A percentile compares a stretch with the other conserved stretches of the same genome.
These are phyloP conservation scores for Ophion costatus DNA, from an alignment of 2,888 invertebrate species.

Conservation along the genomic window DNA sequence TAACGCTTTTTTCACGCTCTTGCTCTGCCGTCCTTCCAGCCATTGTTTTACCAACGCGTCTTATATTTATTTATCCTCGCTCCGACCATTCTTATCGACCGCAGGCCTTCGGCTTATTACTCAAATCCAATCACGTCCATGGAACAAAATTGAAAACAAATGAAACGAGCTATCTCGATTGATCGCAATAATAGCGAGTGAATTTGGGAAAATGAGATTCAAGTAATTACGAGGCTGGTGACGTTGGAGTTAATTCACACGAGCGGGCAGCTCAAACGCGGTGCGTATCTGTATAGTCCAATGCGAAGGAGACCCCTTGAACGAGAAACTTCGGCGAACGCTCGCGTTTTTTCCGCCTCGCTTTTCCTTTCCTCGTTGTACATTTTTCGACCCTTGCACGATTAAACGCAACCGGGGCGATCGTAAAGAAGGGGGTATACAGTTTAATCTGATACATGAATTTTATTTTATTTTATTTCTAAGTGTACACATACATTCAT, in stretches of 20 bases:
- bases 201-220: background rate
- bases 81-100: background rate
- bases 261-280: background rate
- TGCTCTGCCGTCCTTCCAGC: background rate
- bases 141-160: background rate
- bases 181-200: background rate
- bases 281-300: background rate
- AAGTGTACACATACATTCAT: background rate
- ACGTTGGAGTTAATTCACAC: background rate
- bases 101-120: background rate
- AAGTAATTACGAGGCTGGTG: background rate
- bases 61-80: background rate
- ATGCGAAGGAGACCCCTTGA: too few species aligned
- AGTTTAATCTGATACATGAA: background rate
- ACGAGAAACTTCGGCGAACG: background rate
- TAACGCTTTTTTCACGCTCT: background rate
- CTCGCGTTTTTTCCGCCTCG: background rate
- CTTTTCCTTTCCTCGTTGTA: background rate
- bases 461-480: background rate
- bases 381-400: background rate
- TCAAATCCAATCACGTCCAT: background rate
- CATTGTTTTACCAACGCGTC: constrained; percentile 43
- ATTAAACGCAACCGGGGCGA: background rate
- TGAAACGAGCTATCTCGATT: background rate
- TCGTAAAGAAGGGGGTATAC: background rate